Evolutionary conservation across 1,140 invertebrate species (phyloP).

Genomic region (Schlechtendalia chinensis): DNA sequence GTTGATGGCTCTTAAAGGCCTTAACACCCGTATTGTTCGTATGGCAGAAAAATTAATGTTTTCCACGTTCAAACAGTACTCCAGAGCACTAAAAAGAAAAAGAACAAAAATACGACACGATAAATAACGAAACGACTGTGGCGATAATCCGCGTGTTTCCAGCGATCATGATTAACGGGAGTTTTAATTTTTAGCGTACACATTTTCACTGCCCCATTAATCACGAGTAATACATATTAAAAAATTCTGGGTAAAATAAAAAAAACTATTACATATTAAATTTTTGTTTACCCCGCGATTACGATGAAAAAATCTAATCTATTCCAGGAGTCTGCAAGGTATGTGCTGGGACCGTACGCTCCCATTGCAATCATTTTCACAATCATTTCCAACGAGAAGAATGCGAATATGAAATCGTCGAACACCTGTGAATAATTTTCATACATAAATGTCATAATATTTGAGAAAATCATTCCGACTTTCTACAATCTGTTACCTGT

Average conservation of each 20-base stretch:
- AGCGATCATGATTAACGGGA: background rate
- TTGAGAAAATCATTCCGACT: too few relatives aligned
- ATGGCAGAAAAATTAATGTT: conserved; percentile 98
- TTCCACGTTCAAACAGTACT: conserved; percentile 93
- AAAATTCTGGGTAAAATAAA: background rate
- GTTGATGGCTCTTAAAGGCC: conserved; percentile 96
- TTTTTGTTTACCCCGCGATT: conserved; percentile 78
- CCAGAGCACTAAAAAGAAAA: conserved; percentile 72
- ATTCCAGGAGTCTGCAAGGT: conserved; percentile 98
- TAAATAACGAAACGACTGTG: background rate
- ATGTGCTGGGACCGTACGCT: conserved; percentile 89
- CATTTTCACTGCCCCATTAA: background rate
- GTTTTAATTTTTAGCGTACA: background rate
- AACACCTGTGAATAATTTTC: conserved; percentile 71
- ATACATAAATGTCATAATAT: background rate
- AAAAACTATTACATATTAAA: too few relatives aligned
- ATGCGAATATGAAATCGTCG: conserved; percentile 97
- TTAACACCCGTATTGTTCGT: conserved; percentile 91
- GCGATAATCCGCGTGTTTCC: background rate
- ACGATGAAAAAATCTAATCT: conserved; percentile 98
- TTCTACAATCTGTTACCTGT: conserved; percentile 64
- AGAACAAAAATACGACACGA: background rate
- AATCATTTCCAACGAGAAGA: conserved; percentile 94
- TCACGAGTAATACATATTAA: background rate
- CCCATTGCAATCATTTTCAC: conserved; percentile 99